Base-by-base conservation (phyloP, 2,113 vertebrate species). In the Smithornis capensis region DNA sequence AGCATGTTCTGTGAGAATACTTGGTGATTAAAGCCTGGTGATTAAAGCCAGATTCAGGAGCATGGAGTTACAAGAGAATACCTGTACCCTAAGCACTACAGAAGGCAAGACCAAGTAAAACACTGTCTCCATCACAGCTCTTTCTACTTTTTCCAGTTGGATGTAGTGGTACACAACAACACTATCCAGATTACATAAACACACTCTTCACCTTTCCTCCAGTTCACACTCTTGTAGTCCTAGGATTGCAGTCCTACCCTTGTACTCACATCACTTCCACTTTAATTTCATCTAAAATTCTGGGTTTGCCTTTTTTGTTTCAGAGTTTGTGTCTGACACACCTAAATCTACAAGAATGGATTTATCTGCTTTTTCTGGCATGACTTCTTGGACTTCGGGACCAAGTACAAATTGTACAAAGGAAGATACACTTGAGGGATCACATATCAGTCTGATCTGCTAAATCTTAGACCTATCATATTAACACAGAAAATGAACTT, bases 311-410 rank as follows among this genome's bases (percentile, higher is more conserved):
- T 57, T n/a, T 77, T 45, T 28, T 33, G 23, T 56, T 79, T 86
- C 47, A 62, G 64, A 44, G 22, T 60, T 52, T 67, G 33, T 45
- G 5, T n/a, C 75, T 68, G 45, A 69, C 29, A 60, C 9, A 60
- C 22, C 53, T 33, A 37, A n/a, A 29, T 53, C 33, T 18, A 38
- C 19, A 56, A 18, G 24, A 40, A 73, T 0, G 0, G 42, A 50
- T 50, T 68, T 7, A 64, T 33, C 40, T 71, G 10, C 70, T 82
- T 75, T 47, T 82, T 62, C 33, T 52, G 62, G 55, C 10, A 2
- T 15, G 24, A 74, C 14, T 16, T 81, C 35, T 50, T 76, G 57
- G 49, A 71, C 35, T 85, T 71, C 14, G 24, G 16, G 40, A 33
- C 28, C 2, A 11, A 73, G 27, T 14, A 74, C 21, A 76, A 83